phyloP scores from a whole-genome alignment of 2,113 vertebrate genomes.

The Pipra filicauda region DNA sequence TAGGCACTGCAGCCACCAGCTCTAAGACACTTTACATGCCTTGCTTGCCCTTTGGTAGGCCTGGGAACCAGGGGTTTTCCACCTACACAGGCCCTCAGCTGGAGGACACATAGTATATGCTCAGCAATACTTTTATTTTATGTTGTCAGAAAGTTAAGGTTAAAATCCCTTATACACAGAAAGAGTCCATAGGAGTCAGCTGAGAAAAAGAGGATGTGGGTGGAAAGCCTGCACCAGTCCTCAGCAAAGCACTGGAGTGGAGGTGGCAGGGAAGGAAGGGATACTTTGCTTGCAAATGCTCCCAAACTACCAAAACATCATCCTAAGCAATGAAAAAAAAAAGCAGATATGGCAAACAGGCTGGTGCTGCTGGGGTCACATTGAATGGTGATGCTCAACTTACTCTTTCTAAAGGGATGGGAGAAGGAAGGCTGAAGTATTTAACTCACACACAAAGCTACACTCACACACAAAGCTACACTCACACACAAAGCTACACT shows the following conservation, averaged over 20 bases:
- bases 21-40: fast-evolving
- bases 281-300: neutral
- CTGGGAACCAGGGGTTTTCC: neutral
- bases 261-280: neutral
- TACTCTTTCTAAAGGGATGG: neutral
- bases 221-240: neutral
- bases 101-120: neutral
- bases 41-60: neutral
- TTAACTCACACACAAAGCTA: neutral
- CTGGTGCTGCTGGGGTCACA: neutral
- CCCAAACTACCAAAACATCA: neutral
- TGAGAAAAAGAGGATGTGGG: neutral
- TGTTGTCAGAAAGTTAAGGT: neutral
- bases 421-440: neutral
- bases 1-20: neutral
- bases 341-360: neutral
- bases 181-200: neutral
- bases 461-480: no score
- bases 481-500: neutral
- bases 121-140: neutral
- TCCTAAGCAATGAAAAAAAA: neutral
- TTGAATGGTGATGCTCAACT: neutral
- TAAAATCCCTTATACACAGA: neutral
- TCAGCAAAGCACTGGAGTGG: neutral
- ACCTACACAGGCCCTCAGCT: neutral